These are phyloP conservation scores for Rhodinocichla rosea DNA, from an alignment of 2,113 vertebrate species.

Conservation along the genomic window DNA sequence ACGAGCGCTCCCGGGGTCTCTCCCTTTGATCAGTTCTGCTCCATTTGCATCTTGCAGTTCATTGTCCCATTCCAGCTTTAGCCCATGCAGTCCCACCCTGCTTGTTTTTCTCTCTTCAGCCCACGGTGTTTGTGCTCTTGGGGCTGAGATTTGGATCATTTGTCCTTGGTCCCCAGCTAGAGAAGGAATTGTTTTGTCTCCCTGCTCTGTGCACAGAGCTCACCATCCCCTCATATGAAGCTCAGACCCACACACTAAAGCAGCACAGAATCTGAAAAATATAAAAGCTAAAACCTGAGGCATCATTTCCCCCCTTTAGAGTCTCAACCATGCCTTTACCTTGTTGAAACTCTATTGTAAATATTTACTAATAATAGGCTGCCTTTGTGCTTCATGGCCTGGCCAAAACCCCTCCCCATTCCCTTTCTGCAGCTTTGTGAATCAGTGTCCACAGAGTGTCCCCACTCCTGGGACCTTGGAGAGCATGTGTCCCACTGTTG, in stretches of 20 bases:
- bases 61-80: neutral
- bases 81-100: accelerated
- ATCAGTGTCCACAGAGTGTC: too few species aligned
- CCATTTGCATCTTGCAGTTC: neutral
- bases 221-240: neutral
- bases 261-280: neutral
- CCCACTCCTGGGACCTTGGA: accelerated
- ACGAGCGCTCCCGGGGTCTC: accelerated
- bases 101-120: neutral
- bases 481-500: neutral
- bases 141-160: neutral
- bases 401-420: neutral
- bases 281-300: neutral
- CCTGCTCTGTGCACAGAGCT: neutral
- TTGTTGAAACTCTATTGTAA: neutral
- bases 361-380: neutral
- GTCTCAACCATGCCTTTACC: neutral
- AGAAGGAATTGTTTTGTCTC: neutral
- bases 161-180: neutral
- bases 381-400: neutral
- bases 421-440: neutral
- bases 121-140: neutral
- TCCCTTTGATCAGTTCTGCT: neutral
- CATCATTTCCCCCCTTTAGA: neutral
- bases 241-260: accelerated